Evolutionary conservation across 92 coral and sea anemone genomes (phyloP).

Genomic region (Zoanthus sansibaricus): DNA sequence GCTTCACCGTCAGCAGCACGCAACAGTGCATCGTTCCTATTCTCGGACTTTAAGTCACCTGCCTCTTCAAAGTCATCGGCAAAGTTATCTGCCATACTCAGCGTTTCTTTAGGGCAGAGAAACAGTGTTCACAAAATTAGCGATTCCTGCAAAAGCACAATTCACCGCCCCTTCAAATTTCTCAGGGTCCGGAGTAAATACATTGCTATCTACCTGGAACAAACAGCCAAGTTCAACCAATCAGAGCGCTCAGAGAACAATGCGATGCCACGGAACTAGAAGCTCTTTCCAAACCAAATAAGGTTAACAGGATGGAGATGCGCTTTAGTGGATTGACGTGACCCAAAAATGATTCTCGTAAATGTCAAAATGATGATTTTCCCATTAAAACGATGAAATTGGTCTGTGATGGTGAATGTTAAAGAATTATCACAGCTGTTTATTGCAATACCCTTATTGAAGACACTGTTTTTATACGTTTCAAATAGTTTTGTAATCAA

Average conservation of each 20-base stretch:
- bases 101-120: background rate
- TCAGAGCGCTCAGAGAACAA: slow-evolving; percentile 61
- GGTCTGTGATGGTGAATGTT: too few species aligned
- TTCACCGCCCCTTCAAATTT: slow-evolving; percentile 49
- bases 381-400: too few species aligned
- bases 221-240: slow-evolving; percentile 63
- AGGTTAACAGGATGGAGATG: slow-evolving; percentile 30
- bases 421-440: too few species aligned
- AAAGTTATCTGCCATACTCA: slow-evolving; percentile 31
- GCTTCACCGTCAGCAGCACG: slow-evolving; percentile 39
- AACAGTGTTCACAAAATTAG: slow-evolving; percentile 2
- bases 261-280: slow-evolving; percentile 15
- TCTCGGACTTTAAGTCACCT: background rate
- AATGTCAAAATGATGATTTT: too few species aligned
- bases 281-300: slow-evolving; percentile 40
- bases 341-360: background rate
- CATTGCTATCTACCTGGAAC: slow-evolving; percentile 42
- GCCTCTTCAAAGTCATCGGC: slow-evolving; percentile 15
- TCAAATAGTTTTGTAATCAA: too few species aligned
- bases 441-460: too few species aligned
- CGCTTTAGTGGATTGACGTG: slow-evolving; percentile 21
- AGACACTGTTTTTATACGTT: too few species aligned
- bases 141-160: background rate
- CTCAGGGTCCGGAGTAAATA: slow-evolving; percentile 45
- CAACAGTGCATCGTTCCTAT: background rate